These are phyloP conservation scores for Alcedo quadribrachys DNA, from an alignment of 2,797 vertebrate genomes.

Conservation along the genomic window DNA sequence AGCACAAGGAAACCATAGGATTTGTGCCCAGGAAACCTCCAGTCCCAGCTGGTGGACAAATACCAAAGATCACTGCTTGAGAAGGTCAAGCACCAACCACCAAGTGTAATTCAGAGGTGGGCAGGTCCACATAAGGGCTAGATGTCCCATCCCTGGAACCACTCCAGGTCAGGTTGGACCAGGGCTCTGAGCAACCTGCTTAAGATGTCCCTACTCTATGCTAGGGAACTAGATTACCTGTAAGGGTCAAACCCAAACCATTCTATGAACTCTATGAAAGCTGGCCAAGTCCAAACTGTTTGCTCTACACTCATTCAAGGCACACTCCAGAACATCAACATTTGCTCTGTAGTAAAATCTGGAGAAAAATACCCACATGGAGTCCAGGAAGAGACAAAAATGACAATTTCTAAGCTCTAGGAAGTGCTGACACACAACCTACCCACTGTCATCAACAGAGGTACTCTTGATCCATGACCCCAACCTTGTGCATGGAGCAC, in stretches of 20 bases:
- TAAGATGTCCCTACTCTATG: background rate
- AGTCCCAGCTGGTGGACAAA: background rate
- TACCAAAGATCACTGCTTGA: background rate
- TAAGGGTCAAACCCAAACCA: background rate
- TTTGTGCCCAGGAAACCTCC: background rate
- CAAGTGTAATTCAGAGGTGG: background rate
- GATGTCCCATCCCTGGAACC: background rate
- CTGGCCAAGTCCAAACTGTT: background rate
- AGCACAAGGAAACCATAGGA: background rate
- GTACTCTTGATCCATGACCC: background rate
- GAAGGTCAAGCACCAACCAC: background rate
- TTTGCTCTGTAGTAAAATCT: background rate
- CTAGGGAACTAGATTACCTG: background rate
- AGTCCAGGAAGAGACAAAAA: background rate
- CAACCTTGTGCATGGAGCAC: accelerated
- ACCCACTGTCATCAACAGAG: background rate
- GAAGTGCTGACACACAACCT: background rate
- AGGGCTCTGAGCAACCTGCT: background rate
- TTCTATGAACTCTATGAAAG: background rate
- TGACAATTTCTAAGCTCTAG: background rate
- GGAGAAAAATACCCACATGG: background rate
- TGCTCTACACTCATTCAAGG: background rate
- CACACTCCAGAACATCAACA: background rate
- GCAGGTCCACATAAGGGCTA: too few species aligned
- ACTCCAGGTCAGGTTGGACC: background rate